phyloP scores from a whole-genome alignment of 2,888 invertebrate genomes.

The Cenopis cana region DNA sequence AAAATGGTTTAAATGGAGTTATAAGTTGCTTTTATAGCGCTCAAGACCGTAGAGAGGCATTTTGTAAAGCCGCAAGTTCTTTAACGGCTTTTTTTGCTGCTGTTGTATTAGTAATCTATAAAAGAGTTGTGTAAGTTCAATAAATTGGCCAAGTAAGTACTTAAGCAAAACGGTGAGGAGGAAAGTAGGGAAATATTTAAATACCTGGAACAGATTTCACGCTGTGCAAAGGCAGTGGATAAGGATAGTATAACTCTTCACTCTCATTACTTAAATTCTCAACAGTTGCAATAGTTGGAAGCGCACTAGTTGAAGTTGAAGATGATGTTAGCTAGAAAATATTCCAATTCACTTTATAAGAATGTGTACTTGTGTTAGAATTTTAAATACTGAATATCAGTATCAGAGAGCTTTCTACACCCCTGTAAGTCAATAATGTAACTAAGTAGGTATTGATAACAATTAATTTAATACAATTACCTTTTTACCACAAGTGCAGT shows the following conservation, averaged over 20 bases:
- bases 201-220: slow-evolving; percentile 52
- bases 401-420: neutral
- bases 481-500: slow-evolving; percentile 77
- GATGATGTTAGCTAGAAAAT: slow-evolving; percentile 65
- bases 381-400: neutral
- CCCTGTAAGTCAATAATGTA: too few species aligned
- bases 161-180: too few species aligned
- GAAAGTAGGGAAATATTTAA: too few species aligned
- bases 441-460: neutral
- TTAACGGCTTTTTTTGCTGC: too few species aligned
- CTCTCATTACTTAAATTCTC: slow-evolving; percentile 58
- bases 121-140: too few species aligned
- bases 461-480: slow-evolving; percentile 53
- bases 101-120: too few species aligned
- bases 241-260: slow-evolving; percentile 51
- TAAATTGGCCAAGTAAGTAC: too few species aligned
- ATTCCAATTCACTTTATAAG: neutral
- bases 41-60: too few species aligned
- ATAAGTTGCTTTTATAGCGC: too few species aligned
- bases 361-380: neutral
- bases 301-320: slow-evolving; percentile 73
- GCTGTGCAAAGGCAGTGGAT: slow-evolving; percentile 64
- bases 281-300: slow-evolving; percentile 63
- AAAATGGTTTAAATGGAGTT: too few species aligned
- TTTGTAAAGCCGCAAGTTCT: too few species aligned